Percentiles rank a stretch among this genome's conserved stretches.
These are phyloP conservation scores for Nothobranchius furzeri DNA, from an alignment of 2,113 vertebrate species.

Conservation along the genomic window DNA sequence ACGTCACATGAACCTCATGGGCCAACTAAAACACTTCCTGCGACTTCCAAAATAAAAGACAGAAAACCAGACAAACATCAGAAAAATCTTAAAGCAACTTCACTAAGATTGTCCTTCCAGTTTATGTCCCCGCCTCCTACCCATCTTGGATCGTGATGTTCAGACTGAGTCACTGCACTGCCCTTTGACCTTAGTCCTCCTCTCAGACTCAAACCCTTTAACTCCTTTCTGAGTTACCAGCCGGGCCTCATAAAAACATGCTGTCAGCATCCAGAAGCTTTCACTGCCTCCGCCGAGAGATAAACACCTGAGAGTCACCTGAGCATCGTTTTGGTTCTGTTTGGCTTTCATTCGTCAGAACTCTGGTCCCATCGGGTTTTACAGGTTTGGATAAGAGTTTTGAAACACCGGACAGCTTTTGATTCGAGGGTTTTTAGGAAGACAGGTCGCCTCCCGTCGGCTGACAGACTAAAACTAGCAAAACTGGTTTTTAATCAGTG, in stretches of 20 bases:
- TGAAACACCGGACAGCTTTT: too few relatives aligned
- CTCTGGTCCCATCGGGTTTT: neutral
- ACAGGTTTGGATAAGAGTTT: too few relatives aligned
- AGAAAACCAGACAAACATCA: neutral
- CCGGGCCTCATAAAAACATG: slow-evolving; percentile 24
- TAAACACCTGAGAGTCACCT: neutral
- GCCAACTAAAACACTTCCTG: neutral
- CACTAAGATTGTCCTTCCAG: too few relatives aligned
- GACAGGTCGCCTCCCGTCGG: slow-evolving; percentile 29
- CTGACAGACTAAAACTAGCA: neutral
- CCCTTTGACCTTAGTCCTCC: slow-evolving; percentile 12
- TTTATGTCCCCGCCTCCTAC: too few relatives aligned
- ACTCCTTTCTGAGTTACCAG: slow-evolving; percentile 3
- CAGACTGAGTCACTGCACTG: slow-evolving; percentile 35
- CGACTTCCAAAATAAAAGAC: slow-evolving; percentile 11
- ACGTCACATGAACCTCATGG: slow-evolving; percentile 1
- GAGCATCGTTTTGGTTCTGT: neutral
- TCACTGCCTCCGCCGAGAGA: neutral
- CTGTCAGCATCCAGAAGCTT: neutral
- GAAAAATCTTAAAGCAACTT: too few relatives aligned
- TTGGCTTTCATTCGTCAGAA: neutral
- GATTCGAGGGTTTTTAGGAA: slow-evolving; percentile 27
- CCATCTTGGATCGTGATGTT: neutral
- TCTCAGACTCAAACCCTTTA: slow-evolving; percentile 21
- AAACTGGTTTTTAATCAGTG: neutral